Base-by-base conservation (phyloP, 2,113 vertebrate species). In the Etheostoma spectabile region DNA sequence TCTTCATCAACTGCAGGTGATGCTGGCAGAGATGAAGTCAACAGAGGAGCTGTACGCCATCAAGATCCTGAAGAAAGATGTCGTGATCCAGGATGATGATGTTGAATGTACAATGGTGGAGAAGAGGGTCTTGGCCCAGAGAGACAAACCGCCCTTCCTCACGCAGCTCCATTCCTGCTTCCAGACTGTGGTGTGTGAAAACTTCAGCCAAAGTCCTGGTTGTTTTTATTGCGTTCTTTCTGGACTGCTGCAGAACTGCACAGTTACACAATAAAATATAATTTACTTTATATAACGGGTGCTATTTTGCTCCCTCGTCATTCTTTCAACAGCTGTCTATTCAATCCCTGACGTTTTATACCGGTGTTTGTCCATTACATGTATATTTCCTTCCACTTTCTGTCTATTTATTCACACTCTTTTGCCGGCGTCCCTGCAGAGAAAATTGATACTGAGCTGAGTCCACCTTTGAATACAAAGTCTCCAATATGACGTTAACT, bases 31-130 rank as follows among this genome's bases (percentile, higher is more conserved):
- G 91, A 96, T 97, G 95, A 99, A 98, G 88, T 97, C 96, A 1
- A 96, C 97, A 0, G 97, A 99, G 76, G 97, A 99, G 80, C 96
- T 99, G 52, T 99, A 97, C 0, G 98, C 98, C 42, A 92, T 99
- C 91, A 99, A 99, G 91, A 99, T 99, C 89, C 93, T 99, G 83
- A 99, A 99, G 86, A 99, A 99, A 83, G 98, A 99, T 0, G 98
- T 99, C n/a, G 98, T 99, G 89, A 99, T 99, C 90, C 98, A 99
- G 91, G 98, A 99, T 0, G 98, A 99, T 0, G 98, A 99, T 0
- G 97, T 99, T 5, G 98, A 99, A 79, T 99, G 98, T 77, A 99
- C 98, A 15, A 99, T 99, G 98, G 97, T 99, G 75, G 98, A 99
- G 75, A 99, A 99, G 86, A 93, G 98, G n/a, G 98, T 99, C 0